phyloP scores from a whole-genome alignment of 2,797 vertebrate species.

The Bovichtus variegatus region DNA sequence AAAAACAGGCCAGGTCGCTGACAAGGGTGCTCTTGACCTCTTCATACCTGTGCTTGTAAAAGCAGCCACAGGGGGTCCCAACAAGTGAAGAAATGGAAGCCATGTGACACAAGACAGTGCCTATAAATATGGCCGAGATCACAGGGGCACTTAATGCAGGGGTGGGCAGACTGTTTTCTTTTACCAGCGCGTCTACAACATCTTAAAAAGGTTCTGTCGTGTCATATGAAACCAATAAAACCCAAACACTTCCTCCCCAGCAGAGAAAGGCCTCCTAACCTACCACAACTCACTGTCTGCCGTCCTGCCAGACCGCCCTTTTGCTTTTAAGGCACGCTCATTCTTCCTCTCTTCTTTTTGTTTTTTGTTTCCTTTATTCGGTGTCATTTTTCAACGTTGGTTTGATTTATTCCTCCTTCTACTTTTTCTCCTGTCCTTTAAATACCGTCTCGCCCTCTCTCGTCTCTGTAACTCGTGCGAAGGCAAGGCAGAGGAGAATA shows the following conservation, averaged over 20 bases:
- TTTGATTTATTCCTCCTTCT: conserved; percentile 40
- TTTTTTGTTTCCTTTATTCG: conserved; percentile 15
- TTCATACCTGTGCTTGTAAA: conserved; percentile 87
- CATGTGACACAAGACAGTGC: conserved; percentile 88
- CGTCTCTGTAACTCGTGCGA: conserved; percentile 4
- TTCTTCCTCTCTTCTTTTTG: conserved; percentile 38
- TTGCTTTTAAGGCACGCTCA: conserved; percentile 38
- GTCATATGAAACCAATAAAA: conserved; percentile 90
- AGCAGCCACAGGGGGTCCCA: conserved; percentile 83
- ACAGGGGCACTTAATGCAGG: conserved; percentile 86
- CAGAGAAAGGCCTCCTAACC: conserved; percentile 69
- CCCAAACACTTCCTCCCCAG: conserved; percentile 83
- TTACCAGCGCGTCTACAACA: conserved; percentile 87
- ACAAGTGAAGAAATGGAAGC: conserved; percentile 88
- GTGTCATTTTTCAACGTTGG: conserved; percentile 18
- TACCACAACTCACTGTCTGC: conserved; percentile 63
- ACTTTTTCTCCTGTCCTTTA: conserved; percentile 11
- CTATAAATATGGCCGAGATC: conserved; percentile 89
- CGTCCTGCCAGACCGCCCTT: conserved; percentile 45
- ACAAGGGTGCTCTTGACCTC: conserved; percentile 81
- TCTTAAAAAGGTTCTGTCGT: conserved; percentile 87
- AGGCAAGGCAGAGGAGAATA: conserved; percentile 38
- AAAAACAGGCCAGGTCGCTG: conserved; percentile 52
- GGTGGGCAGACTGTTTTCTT: conserved; percentile 83
- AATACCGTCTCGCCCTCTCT: neutral